Base-by-base conservation (phyloP, 2,113 vertebrate species). In the Mustelus asterias region DNA sequence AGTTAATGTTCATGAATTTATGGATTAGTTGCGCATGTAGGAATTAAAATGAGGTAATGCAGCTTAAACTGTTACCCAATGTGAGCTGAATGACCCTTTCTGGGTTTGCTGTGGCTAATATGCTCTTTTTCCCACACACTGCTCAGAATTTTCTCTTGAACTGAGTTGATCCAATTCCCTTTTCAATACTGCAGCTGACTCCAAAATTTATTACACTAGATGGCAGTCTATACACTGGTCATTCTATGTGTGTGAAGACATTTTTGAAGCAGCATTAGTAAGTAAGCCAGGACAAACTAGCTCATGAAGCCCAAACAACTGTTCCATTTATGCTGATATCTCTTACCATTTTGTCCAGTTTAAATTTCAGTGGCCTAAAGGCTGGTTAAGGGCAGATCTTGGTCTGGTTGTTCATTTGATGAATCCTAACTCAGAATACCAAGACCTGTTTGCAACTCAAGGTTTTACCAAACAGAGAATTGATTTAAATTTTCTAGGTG, bases 221-320 rank as follows among this genome's bases (percentile, higher is more conserved):
- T 93, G 89, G 89, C 89, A 93, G 89, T 93, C 60, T 93, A 65
- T n/a, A 63, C 60, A 65, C 65, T 63, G 33, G 89, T 37, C 89
- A 65, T 65, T 93, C 48, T 4, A 60, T 37, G 8, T 1, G 7
- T 37, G n/a, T 65, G 18, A 93, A 58, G 54, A 89, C 0, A 33
- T 58, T 58, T 65, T 65, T 93, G n/a, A 37, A 93, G n/a, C 58
- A 93, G n/a, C 33, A n/a, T n/a, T n/a, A 37, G 18, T 65, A 13
- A 44, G 22, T 16, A 60, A 33, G 29, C 29, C 26, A 33, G 88
- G 26, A 1, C 24, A 90, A 60, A 60, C 88, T 60, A 14, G 11
- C 26, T n/a, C n/a, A 7, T 92, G 88, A 16, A 92, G 33, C 6
- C 88, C 88, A 90, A 88, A 60, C 60, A 60, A 92, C 83, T 58